Conservation (phyloP, 2,113 vertebrate genomes). For the Dipodomys stephensi region DNA sequence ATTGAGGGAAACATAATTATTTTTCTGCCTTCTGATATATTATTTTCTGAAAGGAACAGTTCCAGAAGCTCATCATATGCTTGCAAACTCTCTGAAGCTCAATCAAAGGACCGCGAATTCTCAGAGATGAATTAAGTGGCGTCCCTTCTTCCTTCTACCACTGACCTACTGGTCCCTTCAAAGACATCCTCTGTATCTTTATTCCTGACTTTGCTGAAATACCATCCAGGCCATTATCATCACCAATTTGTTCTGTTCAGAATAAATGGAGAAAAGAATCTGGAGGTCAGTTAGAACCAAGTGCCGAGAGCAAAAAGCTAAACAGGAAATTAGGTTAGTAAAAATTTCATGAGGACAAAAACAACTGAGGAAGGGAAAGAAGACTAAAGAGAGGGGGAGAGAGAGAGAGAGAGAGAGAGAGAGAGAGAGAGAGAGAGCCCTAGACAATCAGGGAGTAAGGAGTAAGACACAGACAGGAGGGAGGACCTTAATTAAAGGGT, state of each 20-base stretch:
- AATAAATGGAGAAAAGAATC: conserved; percentile 53
- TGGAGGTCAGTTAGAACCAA: conserved; percentile 65
- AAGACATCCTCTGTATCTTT: conserved; percentile 33
- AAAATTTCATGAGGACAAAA: conserved; percentile 57
- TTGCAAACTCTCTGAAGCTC: conserved; percentile 56
- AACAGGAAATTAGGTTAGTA: conserved; percentile 56
- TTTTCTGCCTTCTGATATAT: conserved; percentile 78
- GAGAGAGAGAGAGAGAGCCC: neutral
- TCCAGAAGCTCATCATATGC: conserved; percentile 74
- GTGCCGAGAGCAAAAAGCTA: conserved; percentile 55
- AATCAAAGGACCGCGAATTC: conserved; percentile 28
- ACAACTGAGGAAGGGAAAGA: neutral
- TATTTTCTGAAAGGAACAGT: conserved; percentile 73
- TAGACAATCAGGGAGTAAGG: neutral
- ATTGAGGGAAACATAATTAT: conserved; percentile 81
- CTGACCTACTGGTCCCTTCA: conserved; percentile 29
- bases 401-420: neutral
- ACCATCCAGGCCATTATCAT: conserved; percentile 56
- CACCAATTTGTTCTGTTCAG: conserved; percentile 39
- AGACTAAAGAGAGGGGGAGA: neutral
- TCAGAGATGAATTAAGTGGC: neutral
- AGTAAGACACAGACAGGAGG: accelerated
- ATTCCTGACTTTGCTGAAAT: conserved; percentile 60
- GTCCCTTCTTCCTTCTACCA: conserved; percentile 14
- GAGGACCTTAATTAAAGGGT: neutral